Evolutionary conservation across 2,888 invertebrate genomes (phyloP), one percentile per base, ranked within the genome.

Genomic region (Pogonocherus hispidulus): DNA sequence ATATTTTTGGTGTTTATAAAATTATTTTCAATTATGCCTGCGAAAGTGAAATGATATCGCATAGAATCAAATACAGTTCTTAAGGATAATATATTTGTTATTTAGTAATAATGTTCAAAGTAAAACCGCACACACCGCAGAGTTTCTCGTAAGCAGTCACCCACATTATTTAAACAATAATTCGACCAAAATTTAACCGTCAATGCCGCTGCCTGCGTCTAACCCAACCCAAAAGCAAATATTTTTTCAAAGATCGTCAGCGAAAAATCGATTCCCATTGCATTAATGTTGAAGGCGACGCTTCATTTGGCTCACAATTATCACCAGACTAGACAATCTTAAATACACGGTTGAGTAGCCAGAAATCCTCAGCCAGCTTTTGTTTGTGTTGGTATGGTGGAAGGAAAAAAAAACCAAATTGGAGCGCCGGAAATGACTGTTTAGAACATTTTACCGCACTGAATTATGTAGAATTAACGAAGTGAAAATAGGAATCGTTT

Each of bases 381-480:
- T 59, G 41, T 41, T 41, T 41, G n/a, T 41, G 41, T 41, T 2
- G 8, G 23, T 8, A 23, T 11, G 46, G 14, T 18, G 18, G 23
- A 46, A 59, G 37, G 11, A 23, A 27, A 59, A 47, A 47, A 32
- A 23, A 27, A 57, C 47, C 47, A 46, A 59, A 59, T 59, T 41
- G 16, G 27, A 59, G 27, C 57, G 19, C 47, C 59, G 59, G 35
- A 59, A 59, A 59, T 23, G 57, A 47, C 22, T 57, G 22, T 46
- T 44, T 57, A 44, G 46, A 46, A 23, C 57, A 22, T 47, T 59
- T 27, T 47, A 59, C 47, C 27, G 27, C 59, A 23, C 8, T 23
- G 59, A 59, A 59, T 59, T 47, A 59, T 59, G 23, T 47, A 8
- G 59, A 59, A 59, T 46, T 47, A 59, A 59, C 47, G 19, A 59